phyloP scores from a whole-genome alignment of 2,888 invertebrate species.

The Hylaea fasciaria region DNA sequence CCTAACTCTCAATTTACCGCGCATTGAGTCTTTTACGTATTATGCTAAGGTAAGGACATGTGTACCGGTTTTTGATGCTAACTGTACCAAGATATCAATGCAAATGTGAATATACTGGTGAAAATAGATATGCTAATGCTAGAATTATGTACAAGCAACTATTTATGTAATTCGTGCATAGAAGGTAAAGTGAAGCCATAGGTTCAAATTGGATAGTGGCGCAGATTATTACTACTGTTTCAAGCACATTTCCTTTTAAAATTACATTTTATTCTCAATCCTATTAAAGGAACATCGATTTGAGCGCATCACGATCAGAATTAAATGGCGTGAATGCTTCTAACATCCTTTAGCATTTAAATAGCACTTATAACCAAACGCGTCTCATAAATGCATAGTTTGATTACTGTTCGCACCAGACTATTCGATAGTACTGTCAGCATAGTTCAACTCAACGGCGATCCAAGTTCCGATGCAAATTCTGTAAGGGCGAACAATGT shows the following conservation, averaged over 20 bases:
- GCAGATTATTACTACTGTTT: constrained; percentile 16
- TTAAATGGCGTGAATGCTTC: constrained; percentile 27
- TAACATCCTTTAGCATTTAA: constrained; percentile 16
- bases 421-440: constrained; percentile 17
- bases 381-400: not conserved
- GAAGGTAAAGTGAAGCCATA: constrained; percentile 26
- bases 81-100: constrained; percentile 31
- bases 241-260: not conserved
- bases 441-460: constrained; percentile 29
- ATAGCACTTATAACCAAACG: constrained; percentile 10
- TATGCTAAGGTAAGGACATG: too few relatives aligned
- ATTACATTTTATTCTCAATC: not conserved
- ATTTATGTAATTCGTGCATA: constrained; percentile 10
- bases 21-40: too few relatives aligned
- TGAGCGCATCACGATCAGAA: constrained; percentile 11
- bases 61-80: too few relatives aligned
- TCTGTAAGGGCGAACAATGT: constrained; percentile 37
- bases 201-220: constrained; percentile 27
- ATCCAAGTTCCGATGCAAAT: constrained; percentile 39
- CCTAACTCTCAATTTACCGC: too few relatives aligned
- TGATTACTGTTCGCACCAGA: not conserved
- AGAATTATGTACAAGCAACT: constrained; percentile 10
- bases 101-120: constrained; percentile 25
- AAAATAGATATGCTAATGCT: constrained; percentile 26
- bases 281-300: constrained; percentile 7